phyloP scores from a whole-genome alignment of 1,140 invertebrate species.

The Luehdorfia chinensis region DNA sequence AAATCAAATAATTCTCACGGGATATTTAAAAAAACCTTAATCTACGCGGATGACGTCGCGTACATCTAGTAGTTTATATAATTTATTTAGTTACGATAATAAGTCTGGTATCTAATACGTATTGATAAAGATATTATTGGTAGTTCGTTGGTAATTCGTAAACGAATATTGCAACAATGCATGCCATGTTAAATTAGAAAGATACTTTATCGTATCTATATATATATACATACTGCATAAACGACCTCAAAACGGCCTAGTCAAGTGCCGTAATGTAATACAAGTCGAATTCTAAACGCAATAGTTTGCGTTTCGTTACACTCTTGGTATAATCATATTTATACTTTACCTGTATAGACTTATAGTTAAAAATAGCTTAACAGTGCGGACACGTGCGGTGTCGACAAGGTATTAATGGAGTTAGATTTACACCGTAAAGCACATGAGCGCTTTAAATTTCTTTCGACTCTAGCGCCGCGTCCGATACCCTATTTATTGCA shows the following conservation, averaged over 20 bases:
- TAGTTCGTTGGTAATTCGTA: not conserved
- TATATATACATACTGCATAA: conserved; percentile 41
- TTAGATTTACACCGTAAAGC: conserved; percentile 48
- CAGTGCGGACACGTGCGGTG: conserved; percentile 65
- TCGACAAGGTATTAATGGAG: conserved; percentile 73
- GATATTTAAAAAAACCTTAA: no score
- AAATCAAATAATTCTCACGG: no score
- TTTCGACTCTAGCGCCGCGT: conserved; percentile 17
- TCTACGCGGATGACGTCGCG: no score
- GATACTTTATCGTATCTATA: conserved; percentile 33
- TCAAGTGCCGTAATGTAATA: conserved; percentile 65
- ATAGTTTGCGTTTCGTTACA: conserved; percentile 65
- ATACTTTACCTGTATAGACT: conserved; percentile 12
- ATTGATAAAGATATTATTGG: no score
- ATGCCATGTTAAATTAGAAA: conserved; percentile 17
- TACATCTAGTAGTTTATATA: no score
- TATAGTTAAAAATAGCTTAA: conserved; percentile 47
- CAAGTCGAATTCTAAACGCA: conserved; percentile 63
- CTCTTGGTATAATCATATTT: conserved; percentile 26
- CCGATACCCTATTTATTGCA: conserved; percentile 21
- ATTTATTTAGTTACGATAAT: no score
- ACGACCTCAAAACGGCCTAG: conserved; percentile 75
- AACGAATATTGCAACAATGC: not conserved
- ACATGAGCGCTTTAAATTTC: conserved; percentile 52
- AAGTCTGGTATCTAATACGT: no score